Evolutionary conservation across 2,888 invertebrate species (phyloP).

Genomic region (Drosophila peninsularis): DNA sequence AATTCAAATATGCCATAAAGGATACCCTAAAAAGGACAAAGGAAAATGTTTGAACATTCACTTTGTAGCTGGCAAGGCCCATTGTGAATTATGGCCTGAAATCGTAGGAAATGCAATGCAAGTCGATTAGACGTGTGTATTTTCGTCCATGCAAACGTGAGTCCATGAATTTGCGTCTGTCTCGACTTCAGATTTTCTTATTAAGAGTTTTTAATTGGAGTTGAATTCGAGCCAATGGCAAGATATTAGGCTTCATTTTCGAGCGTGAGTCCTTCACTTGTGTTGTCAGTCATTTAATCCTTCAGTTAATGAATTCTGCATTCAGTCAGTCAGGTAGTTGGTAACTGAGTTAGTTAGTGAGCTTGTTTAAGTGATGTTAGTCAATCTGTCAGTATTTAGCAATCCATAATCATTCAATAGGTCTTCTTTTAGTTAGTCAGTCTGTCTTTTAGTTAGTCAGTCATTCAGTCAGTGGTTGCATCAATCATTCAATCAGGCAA

Average conservation of each 20-base stretch:
- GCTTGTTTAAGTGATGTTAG: too few species aligned
- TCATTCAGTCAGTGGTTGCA: too few species aligned
- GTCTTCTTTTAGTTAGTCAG: too few species aligned
- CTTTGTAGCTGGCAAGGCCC: background rate
- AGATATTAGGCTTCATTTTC: background rate
- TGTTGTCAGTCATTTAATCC: background rate
- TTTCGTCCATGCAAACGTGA: background rate
- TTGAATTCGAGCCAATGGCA: background rate
- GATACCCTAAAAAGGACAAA: constrained; percentile 3
- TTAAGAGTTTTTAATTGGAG: background rate
- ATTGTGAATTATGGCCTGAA: constrained; percentile 6
- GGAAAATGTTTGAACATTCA: constrained; percentile 1
- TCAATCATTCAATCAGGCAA: background rate
- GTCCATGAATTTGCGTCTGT: background rate
- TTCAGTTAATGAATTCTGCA: background rate
- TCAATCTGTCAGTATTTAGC: too few species aligned
- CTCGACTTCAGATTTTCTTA: background rate
- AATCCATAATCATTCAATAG: too few species aligned
- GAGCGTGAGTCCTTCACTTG: background rate
- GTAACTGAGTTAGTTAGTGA: too few species aligned
- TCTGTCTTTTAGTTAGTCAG: background rate
- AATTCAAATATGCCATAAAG: constrained; percentile 1
- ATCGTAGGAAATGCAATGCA: background rate
- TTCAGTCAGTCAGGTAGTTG: background rate
- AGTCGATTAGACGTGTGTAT: constrained; percentile 6